Evolutionary conservation across 2,888 invertebrate genomes (phyloP), one percentile per base, ranked within the genome.

Genomic region (Aproaerema taeniolella): DNA sequence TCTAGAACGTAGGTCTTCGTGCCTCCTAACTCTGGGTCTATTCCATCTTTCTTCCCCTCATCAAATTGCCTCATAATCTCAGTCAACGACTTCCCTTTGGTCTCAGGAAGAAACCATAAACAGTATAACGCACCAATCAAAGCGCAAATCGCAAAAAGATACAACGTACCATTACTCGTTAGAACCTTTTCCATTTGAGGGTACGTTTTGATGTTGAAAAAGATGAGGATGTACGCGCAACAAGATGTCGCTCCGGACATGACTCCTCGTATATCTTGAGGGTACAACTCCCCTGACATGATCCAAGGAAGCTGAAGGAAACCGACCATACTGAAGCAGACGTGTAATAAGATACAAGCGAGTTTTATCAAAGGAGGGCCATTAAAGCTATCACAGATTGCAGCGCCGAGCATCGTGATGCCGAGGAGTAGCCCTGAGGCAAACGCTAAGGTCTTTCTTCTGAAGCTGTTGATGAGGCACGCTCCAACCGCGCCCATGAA

Each of bases 301-400:
- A 93, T 90, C 92, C 92, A 93, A 0, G 93, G 93, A 2, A 93
- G 76, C 14, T 92, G 93, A 0, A 93, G 67, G 67, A 91, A 92
- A 0, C 93, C 93, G 1, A 92, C 86, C 92, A 92, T 93, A 45
- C 91, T 91, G 55, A 91, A 91, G 0, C 90, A 89, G 0, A 93
- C 92, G 61, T 93, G 92, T 10, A 90, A 75, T 16, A 92, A 70
- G 0, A 93, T 86, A 49, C 92, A 91, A 0, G 90, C 76, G 2
- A 92, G 59, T 15, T 85, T 86, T 1, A 86, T 58, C 9, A 83
- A 45, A 0, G 87, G 85, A 1, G 81, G 81, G 9, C 86, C 86
- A 13, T 90, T 72, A 41, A 93, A 68, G 20, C 88, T 82, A 49
- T 88, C 87, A 28, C 88, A 89, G 0, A 89, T 41, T 0, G 89